Evolutionary conservation across 23 tunicate species (phyloP), one percentile per base, ranked within the genome.

Genomic region (Botrylloides violaceus): DNA sequence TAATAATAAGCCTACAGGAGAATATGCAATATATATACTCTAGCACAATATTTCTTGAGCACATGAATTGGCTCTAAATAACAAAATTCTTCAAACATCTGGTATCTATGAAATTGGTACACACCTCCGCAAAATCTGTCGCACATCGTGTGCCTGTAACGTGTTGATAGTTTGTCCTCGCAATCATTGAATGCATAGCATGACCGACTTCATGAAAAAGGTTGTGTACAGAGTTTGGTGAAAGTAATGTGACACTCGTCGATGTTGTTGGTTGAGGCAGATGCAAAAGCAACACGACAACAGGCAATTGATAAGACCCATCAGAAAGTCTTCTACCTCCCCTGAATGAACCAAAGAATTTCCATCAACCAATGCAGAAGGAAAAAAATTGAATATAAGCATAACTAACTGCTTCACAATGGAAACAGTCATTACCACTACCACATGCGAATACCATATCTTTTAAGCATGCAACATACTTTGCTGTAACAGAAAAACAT

Each of bases 181-280:
- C 98, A 26, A 92, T 79, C 92, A 92, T 92, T 0, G 98, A 92
- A 66, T 92, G 98, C 92, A 92, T 84, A 9, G 98, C 98, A 53
- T 92, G 98, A 19, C 98, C 98, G 81, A 80, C 88, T 59, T 92
- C 98, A 32, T 92, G 98, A 50, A 92, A 92, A 32, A 92, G 66
- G 49, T 84, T 92, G 66, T 66, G 49, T 65, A 92, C 58, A n/a
- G 92, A 49, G 34, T 62, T 29, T 15, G 97, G 85, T 48, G 81
- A 19, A 20, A 90, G 85, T 49, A 90, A 37, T 4, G 74, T 68
- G 21, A 43, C 58, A 26, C 2, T 68, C 15, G 56, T 23, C 0
- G 74, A 35, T 7, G 70, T 64, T 1, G 96, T 66, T 0, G 97
- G 79, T 73, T 82, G 75, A 24, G 77, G 60, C 1, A 90, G 78